Percentiles rank a stretch among this genome's conserved stretches.
Conservation (phyloP, 2,797 vertebrate genomes). For the Champsocephalus gunnari region DNA sequence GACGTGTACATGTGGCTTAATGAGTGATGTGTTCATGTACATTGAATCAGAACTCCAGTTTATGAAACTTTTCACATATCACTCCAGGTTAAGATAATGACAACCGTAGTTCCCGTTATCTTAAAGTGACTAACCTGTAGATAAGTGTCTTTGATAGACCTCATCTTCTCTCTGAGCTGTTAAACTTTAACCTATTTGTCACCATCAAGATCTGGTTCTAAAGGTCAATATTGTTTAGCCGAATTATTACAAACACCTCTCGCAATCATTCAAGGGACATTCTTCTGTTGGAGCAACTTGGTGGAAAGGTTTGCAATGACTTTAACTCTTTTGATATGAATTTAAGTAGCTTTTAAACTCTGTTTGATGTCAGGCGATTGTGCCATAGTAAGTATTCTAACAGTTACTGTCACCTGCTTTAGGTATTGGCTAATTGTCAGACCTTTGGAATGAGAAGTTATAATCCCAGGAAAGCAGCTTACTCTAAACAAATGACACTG, state of each 20-base stretch:
- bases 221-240: conserved; percentile 53
- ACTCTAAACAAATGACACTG: no score
- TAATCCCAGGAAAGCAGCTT: neutral
- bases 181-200: conserved; percentile 32
- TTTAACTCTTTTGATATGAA: neutral
- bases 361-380: neutral
- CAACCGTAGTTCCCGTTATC: conserved; percentile 15
- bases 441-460: neutral
- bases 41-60: neutral
- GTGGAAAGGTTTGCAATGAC: neutral
- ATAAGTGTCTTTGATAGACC: conserved; percentile 19
- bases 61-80: conserved; percentile 11
- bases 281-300: neutral
- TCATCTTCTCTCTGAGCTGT: conserved; percentile 6
- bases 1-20: no score
- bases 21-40: no score
- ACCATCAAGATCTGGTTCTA: conserved; percentile 36
- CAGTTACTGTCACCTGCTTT: neutral
- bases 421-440: neutral
- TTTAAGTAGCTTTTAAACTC: conserved; percentile 1
- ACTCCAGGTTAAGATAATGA: conserved; percentile 4
- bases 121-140: neutral
- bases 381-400: neutral
- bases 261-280: neutral
- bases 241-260: conserved; percentile 17